Evolutionary conservation across 2,797 vertebrate species (phyloP).

Genomic region (Lophotriccus pileatus): DNA sequence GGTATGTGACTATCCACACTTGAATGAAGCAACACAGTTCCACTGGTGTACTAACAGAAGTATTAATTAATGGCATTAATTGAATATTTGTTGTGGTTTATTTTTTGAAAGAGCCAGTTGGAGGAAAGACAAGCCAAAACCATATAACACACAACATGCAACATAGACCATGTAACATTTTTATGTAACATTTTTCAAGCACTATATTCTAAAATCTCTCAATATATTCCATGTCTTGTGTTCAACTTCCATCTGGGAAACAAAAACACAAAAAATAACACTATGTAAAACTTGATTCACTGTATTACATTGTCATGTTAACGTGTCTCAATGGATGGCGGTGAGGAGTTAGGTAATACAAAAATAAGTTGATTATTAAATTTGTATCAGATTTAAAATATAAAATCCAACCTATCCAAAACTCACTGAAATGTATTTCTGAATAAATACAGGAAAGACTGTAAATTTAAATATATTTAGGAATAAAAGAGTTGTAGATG

Average conservation of each 20-base stretch:
- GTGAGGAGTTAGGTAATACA: not conserved
- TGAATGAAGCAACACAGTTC: not conserved
- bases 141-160: not conserved
- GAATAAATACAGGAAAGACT: not conserved
- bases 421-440: not conserved
- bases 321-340: not conserved
- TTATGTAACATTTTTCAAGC: not conserved
- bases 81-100: not conserved
- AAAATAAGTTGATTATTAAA: constrained; percentile 10
- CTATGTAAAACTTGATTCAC: not conserved
- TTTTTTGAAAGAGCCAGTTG: not conserved
- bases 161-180: too few relatives aligned
- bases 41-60: not conserved
- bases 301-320: not conserved
- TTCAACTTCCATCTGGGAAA: not conserved
- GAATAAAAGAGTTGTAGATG: not conserved
- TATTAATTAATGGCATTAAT: not conserved
- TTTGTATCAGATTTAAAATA: not conserved
- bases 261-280: not conserved
- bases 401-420: not conserved
- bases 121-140: not conserved
- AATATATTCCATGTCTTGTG: not conserved
- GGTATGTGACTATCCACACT: not conserved
- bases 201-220: not conserved
- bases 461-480: not conserved